Conservation (phyloP, 2,797 vertebrate genomes). For the Stomatorhinus walkeri region DNA sequence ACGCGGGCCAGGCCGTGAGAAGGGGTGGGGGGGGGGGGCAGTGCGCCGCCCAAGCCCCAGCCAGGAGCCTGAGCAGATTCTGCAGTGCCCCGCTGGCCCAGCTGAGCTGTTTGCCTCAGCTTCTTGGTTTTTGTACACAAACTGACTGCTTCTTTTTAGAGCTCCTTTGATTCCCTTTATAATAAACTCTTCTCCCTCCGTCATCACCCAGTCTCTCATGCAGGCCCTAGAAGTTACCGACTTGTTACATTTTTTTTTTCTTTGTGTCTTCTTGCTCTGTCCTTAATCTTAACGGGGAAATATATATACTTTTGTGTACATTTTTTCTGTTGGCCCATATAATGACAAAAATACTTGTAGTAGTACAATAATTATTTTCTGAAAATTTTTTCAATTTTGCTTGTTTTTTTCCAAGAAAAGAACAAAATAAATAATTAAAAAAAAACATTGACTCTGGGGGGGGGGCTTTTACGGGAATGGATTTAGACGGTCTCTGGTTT, state of each 20-base stretch:
- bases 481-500: neutral
- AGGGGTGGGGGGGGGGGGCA: neutral
- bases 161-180: neutral
- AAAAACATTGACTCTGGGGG: neutral
- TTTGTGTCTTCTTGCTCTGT: neutral
- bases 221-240: neutral
- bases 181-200: constrained; percentile 2
- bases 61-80: neutral
- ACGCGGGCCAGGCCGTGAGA: neutral
- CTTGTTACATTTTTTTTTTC: neutral
- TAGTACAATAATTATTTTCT: constrained; percentile 33
- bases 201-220: neutral
- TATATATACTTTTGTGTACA: constrained; percentile 27
- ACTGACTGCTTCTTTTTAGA: neutral
- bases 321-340: constrained; percentile 24
- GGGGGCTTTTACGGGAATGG: neutral
- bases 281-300: constrained; percentile 18
- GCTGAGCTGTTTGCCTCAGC: neutral
- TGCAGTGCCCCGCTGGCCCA: neutral
- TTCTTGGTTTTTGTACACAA: neutral
- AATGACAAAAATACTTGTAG: constrained; percentile 33
- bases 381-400: constrained; percentile 21
- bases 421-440: constrained; percentile 23
- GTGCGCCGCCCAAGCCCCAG: neutral
- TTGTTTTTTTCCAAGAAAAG: constrained; percentile 35